Base-by-base conservation (phyloP, 2,888 invertebrate species). In the Drymonia ruficornis region DNA sequence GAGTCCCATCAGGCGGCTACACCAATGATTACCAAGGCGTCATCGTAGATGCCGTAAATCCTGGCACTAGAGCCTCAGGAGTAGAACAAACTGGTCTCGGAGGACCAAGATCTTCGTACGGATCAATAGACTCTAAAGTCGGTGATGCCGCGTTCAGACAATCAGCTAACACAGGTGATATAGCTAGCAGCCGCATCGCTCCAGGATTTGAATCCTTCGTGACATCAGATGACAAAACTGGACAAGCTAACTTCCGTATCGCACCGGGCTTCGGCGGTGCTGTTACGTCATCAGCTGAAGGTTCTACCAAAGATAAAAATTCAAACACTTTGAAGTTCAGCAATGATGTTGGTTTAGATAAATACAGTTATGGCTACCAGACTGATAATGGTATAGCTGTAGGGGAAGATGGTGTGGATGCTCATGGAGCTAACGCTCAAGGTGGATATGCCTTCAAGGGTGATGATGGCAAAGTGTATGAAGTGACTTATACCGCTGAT, bases 81-180 rank as follows among this genome's bases (percentile, higher is more conserved):
- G 74, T 57, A 19, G 83, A 80, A 45, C 57, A 66, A 36, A 78
- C 83, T 3, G 90, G 87, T 11, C 76, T 92, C 7, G 91, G 92
- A 49, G 85, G 67, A 5, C 74, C 87, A 1, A 83, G 91, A 62
- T 61, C 67, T 2, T 67, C 84, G 0, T 92, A 92, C 46, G 91
- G 92, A n/a, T 91, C 91, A 6, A 75, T 72, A 1, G 69, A 84
- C 53, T 91, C 91, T 1, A 92, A 86, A 80, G 92, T 92, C 12
- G 92, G 92, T 19, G 84, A 83, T 13, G 91, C 90, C 5, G 92
- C 91, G 0, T 92, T 92, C 53, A 80, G 67, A 64, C 73, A 68
- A 12, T 56, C 73, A 4, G 79, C 76, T 56, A 72, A 68, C 46
- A 61, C 53, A 13, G 28, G 48, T 42, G 51, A 49, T 28, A 55